phyloP scores from a whole-genome alignment of 2,888 invertebrate genomes.

The Linyphia triangularis region DNA sequence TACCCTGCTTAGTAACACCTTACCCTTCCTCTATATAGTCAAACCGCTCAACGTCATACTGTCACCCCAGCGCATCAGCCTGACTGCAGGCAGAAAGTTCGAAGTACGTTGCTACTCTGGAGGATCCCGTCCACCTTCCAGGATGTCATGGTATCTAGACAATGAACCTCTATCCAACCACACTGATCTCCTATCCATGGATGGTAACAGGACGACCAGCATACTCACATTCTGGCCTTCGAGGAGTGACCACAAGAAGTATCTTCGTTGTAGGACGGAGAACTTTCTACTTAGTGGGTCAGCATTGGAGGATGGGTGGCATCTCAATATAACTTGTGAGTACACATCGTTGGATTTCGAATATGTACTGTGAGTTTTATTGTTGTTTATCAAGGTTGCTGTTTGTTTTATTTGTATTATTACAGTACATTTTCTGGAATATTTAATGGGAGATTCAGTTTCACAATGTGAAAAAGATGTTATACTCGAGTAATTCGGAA shows the following conservation, averaged over 20 bases:
- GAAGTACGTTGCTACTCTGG: conserved; percentile 54
- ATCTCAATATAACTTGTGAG: conserved; percentile 64
- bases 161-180: conserved; percentile 65
- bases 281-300: conserved; percentile 57
- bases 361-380: no score
- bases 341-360: no score
- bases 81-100: conserved; percentile 35
- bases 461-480: no score
- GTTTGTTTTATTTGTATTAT: no score
- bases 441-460: no score
- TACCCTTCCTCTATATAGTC: not conserved
- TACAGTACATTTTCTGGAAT: no score
- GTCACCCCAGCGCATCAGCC: conserved; percentile 30
- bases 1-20: no score
- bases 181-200: conserved; percentile 58
- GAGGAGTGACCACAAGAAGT: conserved; percentile 61
- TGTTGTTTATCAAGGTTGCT: no score
- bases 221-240: conserved; percentile 58
- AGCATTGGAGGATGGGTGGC: conserved; percentile 54
- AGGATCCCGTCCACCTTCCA: conserved; percentile 52
- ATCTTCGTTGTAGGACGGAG: conserved; percentile 53
- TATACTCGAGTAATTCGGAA: no score
- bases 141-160: conserved; percentile 68
- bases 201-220: conserved; percentile 60
- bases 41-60: conserved; percentile 53